phyloP scores from a whole-genome alignment of 1,140 invertebrate genomes.

The Lutraria rhynchaena region DNA sequence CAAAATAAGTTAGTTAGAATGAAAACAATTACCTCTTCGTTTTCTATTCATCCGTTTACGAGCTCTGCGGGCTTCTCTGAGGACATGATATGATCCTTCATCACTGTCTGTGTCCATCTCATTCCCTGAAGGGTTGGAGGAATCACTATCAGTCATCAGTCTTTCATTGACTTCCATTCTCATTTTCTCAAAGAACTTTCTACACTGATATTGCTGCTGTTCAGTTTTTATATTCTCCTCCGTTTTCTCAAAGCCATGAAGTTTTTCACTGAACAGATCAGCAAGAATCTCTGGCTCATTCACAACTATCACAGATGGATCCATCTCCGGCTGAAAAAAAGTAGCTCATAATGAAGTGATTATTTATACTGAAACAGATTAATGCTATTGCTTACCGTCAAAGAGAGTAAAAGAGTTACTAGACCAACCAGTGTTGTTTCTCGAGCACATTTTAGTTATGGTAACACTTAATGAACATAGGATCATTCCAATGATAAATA shows the following conservation, averaged over 20 bases:
- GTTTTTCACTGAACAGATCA: constrained; percentile 61
- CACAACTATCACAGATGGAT: constrained; percentile 67
- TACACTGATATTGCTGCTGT: constrained; percentile 62
- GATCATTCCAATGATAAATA: too few relatives aligned
- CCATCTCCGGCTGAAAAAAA: constrained; percentile 50
- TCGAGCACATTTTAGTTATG: too few relatives aligned
- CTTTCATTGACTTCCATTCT: constrained; percentile 63
- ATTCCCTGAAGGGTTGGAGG: constrained; percentile 21
- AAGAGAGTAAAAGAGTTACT: too few relatives aligned
- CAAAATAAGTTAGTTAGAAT: too few relatives aligned
- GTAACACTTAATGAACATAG: too few relatives aligned
- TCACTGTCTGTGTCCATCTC: constrained; percentile 54
- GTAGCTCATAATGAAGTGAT: too few relatives aligned
- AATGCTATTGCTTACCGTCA: too few relatives aligned
- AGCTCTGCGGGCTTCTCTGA: constrained; percentile 35
- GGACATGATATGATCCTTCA: constrained; percentile 52
- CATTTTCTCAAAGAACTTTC: constrained; percentile 65
- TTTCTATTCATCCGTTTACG: constrained; percentile 39
- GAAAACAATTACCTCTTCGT: constrained; percentile 43
- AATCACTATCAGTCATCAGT: constrained; percentile 64
- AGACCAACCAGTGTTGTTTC: too few relatives aligned
- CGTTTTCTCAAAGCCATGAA: constrained; percentile 60
- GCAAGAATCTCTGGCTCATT: constrained; percentile 66
- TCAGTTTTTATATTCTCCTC: constrained; percentile 58
- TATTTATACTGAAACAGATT: too few relatives aligned